Evolutionary conservation across 2,113 vertebrate genomes (phyloP).

Genomic region (Daboia siamensis): DNA sequence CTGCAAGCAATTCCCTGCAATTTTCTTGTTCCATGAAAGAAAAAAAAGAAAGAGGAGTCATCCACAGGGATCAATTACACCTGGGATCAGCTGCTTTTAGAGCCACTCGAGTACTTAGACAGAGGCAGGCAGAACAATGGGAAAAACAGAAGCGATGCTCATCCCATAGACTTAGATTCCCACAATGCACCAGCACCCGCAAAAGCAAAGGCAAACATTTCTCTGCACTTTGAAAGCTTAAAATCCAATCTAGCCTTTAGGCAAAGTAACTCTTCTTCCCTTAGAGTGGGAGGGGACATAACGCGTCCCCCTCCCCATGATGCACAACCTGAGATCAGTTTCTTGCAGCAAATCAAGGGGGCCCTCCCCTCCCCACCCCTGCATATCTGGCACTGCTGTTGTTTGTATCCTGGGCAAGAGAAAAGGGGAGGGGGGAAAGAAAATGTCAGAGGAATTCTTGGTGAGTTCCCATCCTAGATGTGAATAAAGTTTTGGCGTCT

Average conservation of each 20-base stretch:
- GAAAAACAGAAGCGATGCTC: conserved; percentile 1
- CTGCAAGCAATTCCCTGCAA: not conserved
- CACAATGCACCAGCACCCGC: conserved; percentile 25
- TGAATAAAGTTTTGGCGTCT: conserved; percentile 59
- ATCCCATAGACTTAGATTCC: conserved; percentile 21
- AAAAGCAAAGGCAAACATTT: conserved; percentile 28
- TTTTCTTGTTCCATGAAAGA: not conserved
- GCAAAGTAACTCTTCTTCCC: conserved; percentile 47
- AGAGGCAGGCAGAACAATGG: conserved; percentile 23
- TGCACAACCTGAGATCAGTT: not conserved
- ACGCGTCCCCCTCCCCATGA: not conserved
- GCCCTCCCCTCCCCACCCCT: not conserved
- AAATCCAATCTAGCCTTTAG: conserved; percentile 46
- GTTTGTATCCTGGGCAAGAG: conserved; percentile 25
- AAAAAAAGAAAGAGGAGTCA: not conserved
- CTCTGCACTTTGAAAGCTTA: conserved; percentile 31
- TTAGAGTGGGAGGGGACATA: not conserved
- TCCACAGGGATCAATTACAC: conserved; percentile 33
- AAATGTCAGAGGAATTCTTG: conserved; percentile 9
- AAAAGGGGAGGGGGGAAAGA: not conserved
- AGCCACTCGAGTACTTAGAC: conserved; percentile 4
- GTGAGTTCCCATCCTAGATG: conserved; percentile 58
- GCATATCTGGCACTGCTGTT: not conserved
- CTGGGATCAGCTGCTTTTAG: conserved; percentile 34
- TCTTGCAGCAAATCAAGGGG: not conserved